Evolutionary conservation across 2,888 invertebrate species (phyloP).

Genomic region (Acrobasis repandana): DNA sequence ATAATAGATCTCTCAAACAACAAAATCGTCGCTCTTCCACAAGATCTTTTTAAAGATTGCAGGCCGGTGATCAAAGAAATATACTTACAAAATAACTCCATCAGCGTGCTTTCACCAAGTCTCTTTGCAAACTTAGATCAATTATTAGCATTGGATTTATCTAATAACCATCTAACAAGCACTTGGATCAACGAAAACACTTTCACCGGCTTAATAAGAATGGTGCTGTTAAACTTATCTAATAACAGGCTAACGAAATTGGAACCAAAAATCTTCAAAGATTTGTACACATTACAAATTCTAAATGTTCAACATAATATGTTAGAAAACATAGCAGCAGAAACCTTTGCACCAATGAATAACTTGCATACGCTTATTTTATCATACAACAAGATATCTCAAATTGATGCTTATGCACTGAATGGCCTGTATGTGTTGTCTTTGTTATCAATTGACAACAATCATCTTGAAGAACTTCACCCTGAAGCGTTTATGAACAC

Average conservation of each 20-base stretch:
- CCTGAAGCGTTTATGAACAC: slow-evolving; percentile 95
- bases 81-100: slow-evolving; percentile 95
- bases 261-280: slow-evolving; percentile 92
- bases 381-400: slow-evolving; percentile 92
- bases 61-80: slow-evolving; percentile 92
- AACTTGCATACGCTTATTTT: slow-evolving; percentile 94
- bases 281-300: slow-evolving; percentile 92
- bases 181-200: slow-evolving; percentile 93
- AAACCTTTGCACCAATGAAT: slow-evolving; percentile 95
- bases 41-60: slow-evolving; percentile 91
- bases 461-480: slow-evolving; percentile 91
- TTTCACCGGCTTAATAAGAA: slow-evolving; percentile 93
- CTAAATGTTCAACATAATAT: slow-evolving; percentile 93
- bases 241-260: slow-evolving; percentile 91
- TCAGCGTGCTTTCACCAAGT: slow-evolving; percentile 92
- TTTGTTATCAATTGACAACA: slow-evolving; percentile 92
- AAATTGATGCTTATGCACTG: slow-evolving; percentile 92
- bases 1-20: slow-evolving; percentile 95
- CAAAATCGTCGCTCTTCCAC: slow-evolving; percentile 93
- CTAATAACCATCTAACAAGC: slow-evolving; percentile 92
- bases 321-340: slow-evolving; percentile 91
- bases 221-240: slow-evolving; percentile 93
- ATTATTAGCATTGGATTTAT: slow-evolving; percentile 91
- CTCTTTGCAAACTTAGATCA: slow-evolving; percentile 93
- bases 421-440: slow-evolving; percentile 95